Evolutionary conservation across 2,888 invertebrate species (phyloP).

Genomic region (Orthosia cruda): DNA sequence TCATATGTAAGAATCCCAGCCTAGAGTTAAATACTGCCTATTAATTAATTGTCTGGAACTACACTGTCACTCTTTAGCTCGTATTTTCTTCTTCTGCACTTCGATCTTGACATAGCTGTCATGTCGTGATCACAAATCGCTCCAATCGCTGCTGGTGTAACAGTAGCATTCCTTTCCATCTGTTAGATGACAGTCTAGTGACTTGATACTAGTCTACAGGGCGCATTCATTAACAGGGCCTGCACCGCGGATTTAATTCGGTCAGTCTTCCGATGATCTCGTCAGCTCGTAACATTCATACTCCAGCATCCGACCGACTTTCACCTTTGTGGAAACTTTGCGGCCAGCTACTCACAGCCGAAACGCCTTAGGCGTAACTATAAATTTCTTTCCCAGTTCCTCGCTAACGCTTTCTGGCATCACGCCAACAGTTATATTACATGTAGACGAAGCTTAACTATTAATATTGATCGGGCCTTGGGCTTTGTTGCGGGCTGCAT

Average conservation of each 20-base stretch:
- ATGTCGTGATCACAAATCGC: no score
- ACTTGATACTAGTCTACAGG: no score
- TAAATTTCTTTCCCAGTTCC: constrained; percentile 75
- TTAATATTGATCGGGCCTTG: constrained; percentile 70
- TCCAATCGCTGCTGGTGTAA: no score
- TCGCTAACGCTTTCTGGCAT: constrained; percentile 75
- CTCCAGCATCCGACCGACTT: constrained; percentile 36
- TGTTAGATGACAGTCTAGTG: no score
- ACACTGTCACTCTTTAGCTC: no score
- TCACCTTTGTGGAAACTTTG: constrained; percentile 66
- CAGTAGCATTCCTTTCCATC: no score
- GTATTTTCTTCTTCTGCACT: no score
- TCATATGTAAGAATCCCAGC: no score
- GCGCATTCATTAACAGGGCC: no score
- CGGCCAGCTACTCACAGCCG: constrained; percentile 63
- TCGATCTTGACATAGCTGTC: no score
- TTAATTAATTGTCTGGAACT: no score
- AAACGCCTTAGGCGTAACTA: constrained; percentile 70
- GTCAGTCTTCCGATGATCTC: background rate
- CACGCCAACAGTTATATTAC: constrained; percentile 71
- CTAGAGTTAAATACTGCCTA: no score
- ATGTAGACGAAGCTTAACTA: constrained; percentile 64
- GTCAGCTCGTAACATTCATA: constrained; percentile 34
- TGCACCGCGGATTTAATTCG: background rate
- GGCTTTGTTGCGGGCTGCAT: constrained; percentile 63